These are phyloP conservation scores for Pseudochaenichthys georgianus DNA, from an alignment of 2,797 vertebrate genomes.

Conservation along the genomic window DNA sequence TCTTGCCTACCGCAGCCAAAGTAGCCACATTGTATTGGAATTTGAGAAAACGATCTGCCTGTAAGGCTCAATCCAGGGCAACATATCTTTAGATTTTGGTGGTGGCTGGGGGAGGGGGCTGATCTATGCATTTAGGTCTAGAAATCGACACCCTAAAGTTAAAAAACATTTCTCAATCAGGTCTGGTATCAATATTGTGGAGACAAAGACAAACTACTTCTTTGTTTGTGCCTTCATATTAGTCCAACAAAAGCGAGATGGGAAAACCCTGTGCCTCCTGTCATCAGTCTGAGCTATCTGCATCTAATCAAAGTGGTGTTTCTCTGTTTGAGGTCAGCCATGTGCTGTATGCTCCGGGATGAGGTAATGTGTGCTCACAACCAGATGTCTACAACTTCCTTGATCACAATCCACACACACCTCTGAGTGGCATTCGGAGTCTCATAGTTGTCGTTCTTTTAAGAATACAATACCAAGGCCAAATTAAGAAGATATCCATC, in stretches of 20 bases:
- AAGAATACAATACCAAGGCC: conserved; percentile 16
- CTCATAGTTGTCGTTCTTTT: conserved; percentile 18
- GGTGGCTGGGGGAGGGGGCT: no score
- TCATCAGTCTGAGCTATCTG: conserved; percentile 50
- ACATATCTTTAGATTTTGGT: background rate
- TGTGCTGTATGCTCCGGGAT: conserved; percentile 14
- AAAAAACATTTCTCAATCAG: conserved; percentile 35
- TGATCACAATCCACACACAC: conserved; percentile 2
- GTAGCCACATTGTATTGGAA: background rate
- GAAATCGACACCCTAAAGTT: conserved; percentile 35
- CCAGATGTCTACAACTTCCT: conserved; percentile 9
- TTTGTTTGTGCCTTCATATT: conserved; percentile 61
- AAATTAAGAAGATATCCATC: conserved; percentile 36
- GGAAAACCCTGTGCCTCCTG: conserved; percentile 36
- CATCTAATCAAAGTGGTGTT: conserved; percentile 49
- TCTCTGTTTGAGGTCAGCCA: conserved; percentile 27
- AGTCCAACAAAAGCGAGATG: conserved; percentile 43
- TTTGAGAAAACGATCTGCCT: conserved; percentile 1
- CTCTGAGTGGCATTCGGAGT: conserved; percentile 11
- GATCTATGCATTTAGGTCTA: background rate
- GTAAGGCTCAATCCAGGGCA: background rate
- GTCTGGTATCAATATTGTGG: conserved; percentile 40
- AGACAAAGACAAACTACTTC: conserved; percentile 43
- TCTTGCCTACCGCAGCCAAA: background rate
- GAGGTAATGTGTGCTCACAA: conserved; percentile 44